Percentiles rank a stretch among this genome's conserved stretches.
phyloP scores from a whole-genome alignment of 2,888 invertebrate genomes.

The Mamestra brassicae region DNA sequence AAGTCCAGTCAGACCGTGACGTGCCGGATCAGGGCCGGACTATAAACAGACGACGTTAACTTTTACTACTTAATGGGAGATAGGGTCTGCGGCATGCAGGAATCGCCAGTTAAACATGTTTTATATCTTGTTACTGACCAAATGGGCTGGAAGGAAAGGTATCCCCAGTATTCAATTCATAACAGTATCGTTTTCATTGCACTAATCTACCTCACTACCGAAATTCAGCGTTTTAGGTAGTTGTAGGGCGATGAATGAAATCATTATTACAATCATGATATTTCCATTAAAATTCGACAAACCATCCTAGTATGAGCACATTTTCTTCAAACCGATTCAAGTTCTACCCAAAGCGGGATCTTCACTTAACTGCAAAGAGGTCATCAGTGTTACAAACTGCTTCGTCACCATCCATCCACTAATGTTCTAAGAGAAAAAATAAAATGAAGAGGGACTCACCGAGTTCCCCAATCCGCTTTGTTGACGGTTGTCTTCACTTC shows the following conservation, averaged over 20 bases:
- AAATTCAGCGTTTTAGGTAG: no score
- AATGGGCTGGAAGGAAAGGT: neutral
- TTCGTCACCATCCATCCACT: constrained; percentile 6
- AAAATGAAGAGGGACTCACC: constrained; percentile 4
- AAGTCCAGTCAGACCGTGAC: constrained; percentile 28
- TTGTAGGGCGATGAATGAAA: no score
- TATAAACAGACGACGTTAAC: constrained; percentile 7
- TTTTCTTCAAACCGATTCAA: neutral
- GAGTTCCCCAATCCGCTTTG: neutral
- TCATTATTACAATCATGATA: no score
- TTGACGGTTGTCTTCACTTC: constrained; percentile 3
- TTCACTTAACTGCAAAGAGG: neutral
- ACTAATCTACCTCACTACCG: no score
- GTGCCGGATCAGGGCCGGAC: constrained; percentile 16
- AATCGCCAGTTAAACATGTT: neutral
- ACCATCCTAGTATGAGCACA: no score
- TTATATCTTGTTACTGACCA: neutral
- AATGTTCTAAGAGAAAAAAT: neutral
- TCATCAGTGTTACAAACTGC: constrained; percentile 10
- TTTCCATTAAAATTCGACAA: no score
- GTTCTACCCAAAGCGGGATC: neutral
- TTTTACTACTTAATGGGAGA: constrained; percentile 6
- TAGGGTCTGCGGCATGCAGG: neutral
- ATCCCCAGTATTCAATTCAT: no score
- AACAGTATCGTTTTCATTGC: no score